Percentiles rank a stretch among this genome's conserved stretches.
These are phyloP conservation scores for Trachymyrmex septentrionalis DNA, from an alignment of 1,140 invertebrate species.

Conservation along the genomic window DNA sequence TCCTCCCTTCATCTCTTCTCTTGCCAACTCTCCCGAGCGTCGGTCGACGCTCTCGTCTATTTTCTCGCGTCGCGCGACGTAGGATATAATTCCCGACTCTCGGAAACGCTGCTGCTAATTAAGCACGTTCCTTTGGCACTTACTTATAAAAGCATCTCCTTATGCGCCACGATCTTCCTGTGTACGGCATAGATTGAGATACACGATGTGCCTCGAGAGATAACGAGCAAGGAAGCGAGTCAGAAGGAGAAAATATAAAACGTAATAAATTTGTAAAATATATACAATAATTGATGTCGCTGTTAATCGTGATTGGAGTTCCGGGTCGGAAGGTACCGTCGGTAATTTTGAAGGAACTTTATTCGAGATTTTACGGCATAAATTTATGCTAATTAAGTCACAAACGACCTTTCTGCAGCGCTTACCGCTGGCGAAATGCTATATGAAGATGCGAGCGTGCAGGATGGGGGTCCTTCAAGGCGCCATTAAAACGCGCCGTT, in stretches of 20 bases:
- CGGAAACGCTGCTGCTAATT: constrained; percentile 70
- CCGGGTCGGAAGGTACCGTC: background rate
- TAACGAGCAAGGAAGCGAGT: constrained; percentile 1
- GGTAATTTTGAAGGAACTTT: background rate
- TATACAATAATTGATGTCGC: constrained; percentile 19
- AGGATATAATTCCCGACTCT: constrained; percentile 62
- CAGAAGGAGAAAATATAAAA: constrained; percentile 3
- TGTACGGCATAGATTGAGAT: background rate
- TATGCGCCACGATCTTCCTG: background rate
- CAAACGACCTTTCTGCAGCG: background rate
- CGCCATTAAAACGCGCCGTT: constrained; percentile 40
- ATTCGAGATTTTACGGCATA: background rate
- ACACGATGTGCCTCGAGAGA: background rate
- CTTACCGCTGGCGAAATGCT: background rate
- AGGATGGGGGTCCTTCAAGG: constrained; percentile 14
- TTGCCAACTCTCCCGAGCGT: background rate
- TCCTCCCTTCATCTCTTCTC: background rate
- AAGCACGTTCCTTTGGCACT: constrained; percentile 63
- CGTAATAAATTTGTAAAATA: background rate
- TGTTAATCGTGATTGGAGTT: background rate
- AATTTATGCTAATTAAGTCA: constrained; percentile 5
- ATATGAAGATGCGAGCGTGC: background rate
- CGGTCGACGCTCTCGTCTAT: constrained; percentile 58
- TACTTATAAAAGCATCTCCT: background rate
- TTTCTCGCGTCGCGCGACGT: constrained; percentile 64